Evolutionary conservation across 2,888 invertebrate species (phyloP).

Genomic region (Stenoptilia bipunctidactyla): DNA sequence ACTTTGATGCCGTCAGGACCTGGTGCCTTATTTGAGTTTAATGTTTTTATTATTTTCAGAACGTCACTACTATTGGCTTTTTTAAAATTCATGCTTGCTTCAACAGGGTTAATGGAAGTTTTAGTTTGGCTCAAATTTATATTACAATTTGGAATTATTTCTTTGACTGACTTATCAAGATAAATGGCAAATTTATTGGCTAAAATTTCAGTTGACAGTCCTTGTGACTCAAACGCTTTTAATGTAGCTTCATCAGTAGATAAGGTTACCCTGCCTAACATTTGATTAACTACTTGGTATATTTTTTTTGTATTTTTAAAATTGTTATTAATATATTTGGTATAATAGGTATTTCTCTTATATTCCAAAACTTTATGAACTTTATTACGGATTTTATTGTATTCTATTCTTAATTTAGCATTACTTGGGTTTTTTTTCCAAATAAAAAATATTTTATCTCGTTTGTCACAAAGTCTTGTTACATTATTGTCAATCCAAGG

Average conservation of each 20-base stretch:
- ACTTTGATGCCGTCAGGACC: constrained; percentile 10
- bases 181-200: constrained; percentile 5
- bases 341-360: constrained; percentile 3
- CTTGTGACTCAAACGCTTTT: constrained; percentile 9
- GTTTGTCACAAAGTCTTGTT: constrained; percentile 5
- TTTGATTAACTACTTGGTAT: constrained; percentile 8
- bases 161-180: constrained; percentile 8
- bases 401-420: constrained; percentile 7
- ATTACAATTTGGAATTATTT: neutral
- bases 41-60: constrained; percentile 1
- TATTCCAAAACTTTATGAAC: constrained; percentile 3
- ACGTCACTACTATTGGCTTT: neutral
- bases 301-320: constrained; percentile 9
- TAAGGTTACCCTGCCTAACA: constrained; percentile 7
- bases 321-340: constrained; percentile 6
- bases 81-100: neutral
- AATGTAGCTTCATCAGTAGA: constrained; percentile 5
- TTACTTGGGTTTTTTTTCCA: constrained; percentile 5
- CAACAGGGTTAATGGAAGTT: neutral
- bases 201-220: constrained; percentile 4
- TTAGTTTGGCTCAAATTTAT: neutral
- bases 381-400: constrained; percentile 6
- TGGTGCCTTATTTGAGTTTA: constrained; percentile 13
- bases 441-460: constrained; percentile 4
- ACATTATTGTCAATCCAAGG: constrained; percentile 9